Evolutionary conservation across 2,113 vertebrate species (phyloP).

Genomic region (Gorsachius goisagi): DNA sequence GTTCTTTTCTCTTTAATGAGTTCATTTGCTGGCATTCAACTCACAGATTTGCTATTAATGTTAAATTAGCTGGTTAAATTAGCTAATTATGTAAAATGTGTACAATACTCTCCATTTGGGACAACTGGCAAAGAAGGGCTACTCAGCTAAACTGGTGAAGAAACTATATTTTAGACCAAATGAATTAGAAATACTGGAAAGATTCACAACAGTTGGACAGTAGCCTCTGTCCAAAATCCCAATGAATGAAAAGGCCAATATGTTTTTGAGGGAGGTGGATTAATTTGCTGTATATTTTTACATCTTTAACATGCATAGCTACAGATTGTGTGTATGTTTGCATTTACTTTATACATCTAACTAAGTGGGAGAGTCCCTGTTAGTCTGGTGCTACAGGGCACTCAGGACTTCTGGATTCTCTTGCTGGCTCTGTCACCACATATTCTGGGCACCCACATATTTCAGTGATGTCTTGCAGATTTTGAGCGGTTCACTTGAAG

Average conservation of each 20-base stretch:
- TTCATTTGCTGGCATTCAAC: constrained; percentile 35
- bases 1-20: constrained; percentile 34
- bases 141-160: not conserved
- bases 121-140: not conserved
- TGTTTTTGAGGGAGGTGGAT: not conserved
- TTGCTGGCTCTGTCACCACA: not conserved
- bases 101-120: not conserved
- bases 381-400: fast-evolving
- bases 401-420: not conserved
- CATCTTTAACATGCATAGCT: not conserved
- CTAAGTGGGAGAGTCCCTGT: not conserved
- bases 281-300: not conserved
- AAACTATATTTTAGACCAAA: not conserved
- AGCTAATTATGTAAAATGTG: constrained; percentile 50
- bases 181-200: not conserved
- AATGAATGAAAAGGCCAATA: not conserved
- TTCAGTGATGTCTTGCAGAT: not conserved
- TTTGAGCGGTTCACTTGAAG: not conserved
- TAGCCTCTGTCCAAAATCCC: not conserved
- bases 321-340: not conserved
- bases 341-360: not conserved
- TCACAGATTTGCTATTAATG: constrained; percentile 37
- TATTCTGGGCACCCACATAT: not conserved
- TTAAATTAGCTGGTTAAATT: constrained; percentile 57
- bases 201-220: not conserved